Conservation (phyloP, 2,797 vertebrate species). For the Chelonia mydas region DNA sequence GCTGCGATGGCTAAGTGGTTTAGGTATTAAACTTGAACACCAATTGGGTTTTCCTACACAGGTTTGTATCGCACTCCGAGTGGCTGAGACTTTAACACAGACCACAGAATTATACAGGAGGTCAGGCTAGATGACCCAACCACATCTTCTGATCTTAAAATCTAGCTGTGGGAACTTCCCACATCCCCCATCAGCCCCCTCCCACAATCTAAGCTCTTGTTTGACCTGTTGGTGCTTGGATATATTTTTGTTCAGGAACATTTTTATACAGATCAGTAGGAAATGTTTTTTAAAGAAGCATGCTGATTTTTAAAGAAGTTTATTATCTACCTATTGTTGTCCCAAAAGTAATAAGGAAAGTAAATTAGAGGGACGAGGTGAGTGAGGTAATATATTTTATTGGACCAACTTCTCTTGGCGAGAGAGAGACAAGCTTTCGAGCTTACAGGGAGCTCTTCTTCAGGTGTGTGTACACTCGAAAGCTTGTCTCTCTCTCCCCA, state of each 20-base stretch:
- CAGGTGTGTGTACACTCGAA: background rate
- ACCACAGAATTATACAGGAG: background rate
- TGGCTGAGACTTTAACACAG: background rate
- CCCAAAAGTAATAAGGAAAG: background rate
- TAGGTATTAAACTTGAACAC: background rate
- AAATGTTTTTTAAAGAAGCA: background rate
- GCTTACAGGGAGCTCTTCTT: no score
- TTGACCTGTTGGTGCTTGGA: background rate
- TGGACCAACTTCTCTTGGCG: background rate
- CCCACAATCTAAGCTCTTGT: background rate
- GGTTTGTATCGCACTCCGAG: background rate
- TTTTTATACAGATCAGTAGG: background rate
- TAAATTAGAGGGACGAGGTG: background rate
- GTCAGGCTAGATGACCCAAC: background rate
- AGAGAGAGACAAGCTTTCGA: background rate
- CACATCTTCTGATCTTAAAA: background rate
- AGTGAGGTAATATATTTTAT: background rate
- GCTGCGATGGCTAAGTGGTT: accelerated
- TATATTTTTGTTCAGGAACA: background rate
- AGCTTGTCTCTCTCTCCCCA: background rate
- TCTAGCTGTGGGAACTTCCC: background rate
- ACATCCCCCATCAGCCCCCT: background rate
- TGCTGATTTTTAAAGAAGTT: background rate
- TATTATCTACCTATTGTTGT: background rate
- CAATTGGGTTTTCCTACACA: background rate